These are phyloP conservation scores for Geodia barretti DNA, from an alignment of 37 sponge, comb jelly and placozoan genomes.

Conservation along the genomic window DNA sequence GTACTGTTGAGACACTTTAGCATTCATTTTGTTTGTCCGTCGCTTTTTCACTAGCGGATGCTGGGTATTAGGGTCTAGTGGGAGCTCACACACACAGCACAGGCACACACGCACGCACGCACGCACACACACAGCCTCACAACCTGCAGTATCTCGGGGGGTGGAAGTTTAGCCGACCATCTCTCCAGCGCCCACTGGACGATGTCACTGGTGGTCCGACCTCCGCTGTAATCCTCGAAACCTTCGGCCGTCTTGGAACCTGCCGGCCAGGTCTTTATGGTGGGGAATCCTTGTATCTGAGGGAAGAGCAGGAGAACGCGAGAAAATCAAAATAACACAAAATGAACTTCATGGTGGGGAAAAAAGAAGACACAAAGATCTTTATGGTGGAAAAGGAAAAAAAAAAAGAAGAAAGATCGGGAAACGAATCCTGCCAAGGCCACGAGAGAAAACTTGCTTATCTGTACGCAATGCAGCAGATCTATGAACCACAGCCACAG, in stretches of 20 bases:
- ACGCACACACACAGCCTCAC: background rate
- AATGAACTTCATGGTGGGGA: too few species aligned
- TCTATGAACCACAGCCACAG: too few species aligned
- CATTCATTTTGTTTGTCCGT: too few species aligned
- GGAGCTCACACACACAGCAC: background rate
- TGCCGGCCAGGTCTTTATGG: conserved; percentile 95
- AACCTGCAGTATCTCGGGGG: conserved; percentile 95
- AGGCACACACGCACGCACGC: conserved; percentile 7
- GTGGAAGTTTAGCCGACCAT: conserved; percentile 69
- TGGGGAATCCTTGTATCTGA: conserved; percentile 93
- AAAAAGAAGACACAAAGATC: too few species aligned
- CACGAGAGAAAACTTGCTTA: too few species aligned
- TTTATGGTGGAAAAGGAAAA: too few species aligned
- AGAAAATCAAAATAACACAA: too few species aligned
- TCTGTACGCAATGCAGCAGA: too few species aligned
- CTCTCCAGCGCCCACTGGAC: conserved; percentile 85
- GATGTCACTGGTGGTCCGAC: conserved; percentile 81
- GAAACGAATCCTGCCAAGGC: too few species aligned
- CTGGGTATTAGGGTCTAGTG: too few species aligned
- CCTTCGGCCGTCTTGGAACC: conserved; percentile 77
- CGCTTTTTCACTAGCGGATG: too few species aligned
- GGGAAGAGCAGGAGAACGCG: background rate
- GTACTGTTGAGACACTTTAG: too few species aligned
- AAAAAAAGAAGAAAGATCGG: background rate
- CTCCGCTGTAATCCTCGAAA: conserved; percentile 91